phyloP scores from a whole-genome alignment of 2,797 vertebrate species.

The Cyclura pinguis region DNA sequence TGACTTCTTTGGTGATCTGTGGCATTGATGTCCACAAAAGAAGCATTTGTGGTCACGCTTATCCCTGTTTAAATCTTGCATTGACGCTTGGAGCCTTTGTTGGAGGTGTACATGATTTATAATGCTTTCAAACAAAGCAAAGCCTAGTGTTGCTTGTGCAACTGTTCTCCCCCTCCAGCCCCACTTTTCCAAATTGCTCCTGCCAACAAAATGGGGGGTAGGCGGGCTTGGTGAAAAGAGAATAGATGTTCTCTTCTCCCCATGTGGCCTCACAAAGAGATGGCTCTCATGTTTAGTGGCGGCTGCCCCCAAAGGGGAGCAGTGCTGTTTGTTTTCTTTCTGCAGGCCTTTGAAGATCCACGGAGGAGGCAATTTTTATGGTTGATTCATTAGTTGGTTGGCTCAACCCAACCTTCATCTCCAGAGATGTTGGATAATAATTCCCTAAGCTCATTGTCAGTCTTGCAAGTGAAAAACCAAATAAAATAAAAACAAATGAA shows the following conservation, averaged over 20 bases:
- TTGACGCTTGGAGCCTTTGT: constrained; percentile 16
- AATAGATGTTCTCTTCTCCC: constrained; percentile 60
- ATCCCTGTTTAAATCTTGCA: neutral
- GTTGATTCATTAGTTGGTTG: constrained; percentile 82
- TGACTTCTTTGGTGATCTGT: neutral
- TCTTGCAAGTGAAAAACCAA: neutral
- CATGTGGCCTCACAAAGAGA: constrained; percentile 43
- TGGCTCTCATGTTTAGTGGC: constrained; percentile 72
- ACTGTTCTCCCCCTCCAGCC: neutral
- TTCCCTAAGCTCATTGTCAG: constrained; percentile 58
- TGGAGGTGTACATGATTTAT: constrained; percentile 15
- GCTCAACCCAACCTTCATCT: constrained; percentile 73
- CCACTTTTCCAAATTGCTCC: constrained; percentile 29
- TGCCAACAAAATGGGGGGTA: neutral
- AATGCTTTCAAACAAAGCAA: constrained; percentile 38
- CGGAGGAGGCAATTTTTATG: constrained; percentile 83
- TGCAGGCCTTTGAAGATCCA: constrained; percentile 84
- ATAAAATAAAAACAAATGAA: constrained; percentile 50
- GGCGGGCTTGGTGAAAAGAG: neutral
- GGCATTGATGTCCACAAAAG: neutral
- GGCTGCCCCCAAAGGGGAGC: constrained; percentile 82
- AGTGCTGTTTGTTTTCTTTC: constrained; percentile 81
- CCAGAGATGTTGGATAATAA: constrained; percentile 62
- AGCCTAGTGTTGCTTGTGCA: constrained; percentile 20
- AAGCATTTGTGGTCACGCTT: neutral